These are phyloP conservation scores for Tympanoctomys barrerae DNA, from an alignment of 2,797 vertebrate genomes.

Conservation along the genomic window DNA sequence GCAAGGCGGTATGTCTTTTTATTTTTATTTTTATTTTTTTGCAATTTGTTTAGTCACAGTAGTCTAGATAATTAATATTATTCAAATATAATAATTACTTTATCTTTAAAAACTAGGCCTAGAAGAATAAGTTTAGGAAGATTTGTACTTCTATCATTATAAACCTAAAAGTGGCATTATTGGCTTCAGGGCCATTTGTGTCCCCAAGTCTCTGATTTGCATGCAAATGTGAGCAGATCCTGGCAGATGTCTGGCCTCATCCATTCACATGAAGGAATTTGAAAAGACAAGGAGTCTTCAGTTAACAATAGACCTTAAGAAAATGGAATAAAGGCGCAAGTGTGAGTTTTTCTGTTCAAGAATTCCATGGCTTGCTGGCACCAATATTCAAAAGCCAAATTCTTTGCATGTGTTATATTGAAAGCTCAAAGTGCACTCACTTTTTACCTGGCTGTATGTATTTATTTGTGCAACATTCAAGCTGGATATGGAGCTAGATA, in stretches of 20 bases:
- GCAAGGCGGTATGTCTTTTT: background rate
- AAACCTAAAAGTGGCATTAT: conserved; percentile 40
- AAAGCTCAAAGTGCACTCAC: conserved; percentile 27
- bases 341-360: conserved; percentile 83
- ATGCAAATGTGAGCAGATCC: conserved; percentile 92
- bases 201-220: conserved; percentile 91
- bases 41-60: background rate
- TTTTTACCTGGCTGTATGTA: conserved; percentile 60
- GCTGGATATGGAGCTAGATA: background rate
- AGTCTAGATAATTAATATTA: background rate
- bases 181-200: conserved; percentile 79
- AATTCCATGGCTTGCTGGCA: conserved; percentile 76
- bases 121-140: conserved; percentile 66
- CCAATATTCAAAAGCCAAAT: conserved; percentile 73
- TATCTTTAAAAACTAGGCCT: background rate
- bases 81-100: background rate
- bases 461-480: background rate
- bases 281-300: conserved; percentile 88
- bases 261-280: conserved; percentile 89
- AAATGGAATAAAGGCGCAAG: conserved; percentile 86
- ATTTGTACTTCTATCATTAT: conserved; percentile 42
- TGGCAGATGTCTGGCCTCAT: conserved; percentile 94
- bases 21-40: background rate
- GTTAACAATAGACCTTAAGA: conserved; percentile 89
- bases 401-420: conserved; percentile 25